phyloP scores from a whole-genome alignment of 2,113 vertebrate genomes.

The Cyanoderma ruficeps region DNA sequence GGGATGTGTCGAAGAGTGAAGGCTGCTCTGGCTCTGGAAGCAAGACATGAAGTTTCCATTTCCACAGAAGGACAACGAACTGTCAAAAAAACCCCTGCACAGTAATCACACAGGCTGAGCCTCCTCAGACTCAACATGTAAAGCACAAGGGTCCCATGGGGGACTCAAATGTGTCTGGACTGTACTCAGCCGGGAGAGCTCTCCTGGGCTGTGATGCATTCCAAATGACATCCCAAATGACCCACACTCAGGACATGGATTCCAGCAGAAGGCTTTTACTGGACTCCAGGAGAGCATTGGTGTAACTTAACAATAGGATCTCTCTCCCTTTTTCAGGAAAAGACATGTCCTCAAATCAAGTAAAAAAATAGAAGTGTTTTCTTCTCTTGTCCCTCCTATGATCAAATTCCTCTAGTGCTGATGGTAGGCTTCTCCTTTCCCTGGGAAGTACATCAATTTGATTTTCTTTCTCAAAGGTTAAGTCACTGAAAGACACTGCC shows the following conservation, averaged over 20 bases:
- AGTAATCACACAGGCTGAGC: neutral
- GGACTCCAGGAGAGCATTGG: accelerated
- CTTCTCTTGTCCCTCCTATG: neutral
- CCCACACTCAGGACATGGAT: neutral
- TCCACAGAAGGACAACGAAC: neutral
- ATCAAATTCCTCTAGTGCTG: conserved; percentile 9
- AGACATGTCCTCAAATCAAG: neutral
- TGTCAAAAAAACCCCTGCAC: neutral
- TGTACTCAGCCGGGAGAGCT: accelerated
- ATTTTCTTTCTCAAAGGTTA: conserved; percentile 33
- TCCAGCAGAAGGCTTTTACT: neutral
- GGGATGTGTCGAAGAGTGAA: neutral
- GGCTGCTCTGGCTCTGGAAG: neutral
- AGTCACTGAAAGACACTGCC: neutral
- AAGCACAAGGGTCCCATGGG: neutral
- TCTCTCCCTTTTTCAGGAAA: neutral
- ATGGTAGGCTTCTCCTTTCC: neutral
- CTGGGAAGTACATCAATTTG: neutral
- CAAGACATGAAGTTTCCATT: neutral
- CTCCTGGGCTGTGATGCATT: neutral
- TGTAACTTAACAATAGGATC: neutral
- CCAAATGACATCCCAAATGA: neutral
- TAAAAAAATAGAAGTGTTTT: neutral
- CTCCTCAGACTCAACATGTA: neutral
- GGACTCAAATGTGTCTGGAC: neutral